Percentiles rank a stretch among this genome's conserved stretches.
Conservation (phyloP, 2,797 vertebrate species). For the Liparis tanakae region DNA sequence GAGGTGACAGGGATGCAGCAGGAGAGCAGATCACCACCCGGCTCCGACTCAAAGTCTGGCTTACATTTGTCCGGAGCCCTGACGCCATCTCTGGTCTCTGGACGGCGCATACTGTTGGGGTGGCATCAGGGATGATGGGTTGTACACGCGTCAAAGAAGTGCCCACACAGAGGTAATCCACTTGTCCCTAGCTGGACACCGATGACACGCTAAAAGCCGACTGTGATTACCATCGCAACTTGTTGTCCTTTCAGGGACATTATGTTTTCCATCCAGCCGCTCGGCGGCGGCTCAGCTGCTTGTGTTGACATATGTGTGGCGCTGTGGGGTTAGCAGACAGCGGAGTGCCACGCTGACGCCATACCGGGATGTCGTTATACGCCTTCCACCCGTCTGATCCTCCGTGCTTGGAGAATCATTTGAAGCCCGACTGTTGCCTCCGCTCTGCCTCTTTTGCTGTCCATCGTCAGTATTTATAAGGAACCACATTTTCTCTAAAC, state of each 20-base stretch:
- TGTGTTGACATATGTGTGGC: constrained; percentile 53
- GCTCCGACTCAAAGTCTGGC: constrained; percentile 68
- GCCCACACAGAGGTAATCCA: too few relatives aligned
- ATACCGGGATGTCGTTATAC: background rate
- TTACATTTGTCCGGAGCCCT: constrained; percentile 43
- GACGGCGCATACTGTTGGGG: constrained; percentile 11
- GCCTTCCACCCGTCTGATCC: constrained; percentile 15
- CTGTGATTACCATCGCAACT: constrained; percentile 69
- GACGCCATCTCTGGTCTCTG: constrained; percentile 30
- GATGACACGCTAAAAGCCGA: constrained; percentile 37
- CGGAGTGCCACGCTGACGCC: constrained; percentile 32
- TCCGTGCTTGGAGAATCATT: constrained; percentile 23
- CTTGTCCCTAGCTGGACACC: background rate
- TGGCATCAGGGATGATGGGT: background rate
- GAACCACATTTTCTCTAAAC: background rate
- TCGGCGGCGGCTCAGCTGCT: constrained; percentile 49
- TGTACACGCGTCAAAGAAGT: constrained; percentile 2
- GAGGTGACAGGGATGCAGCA: constrained; percentile 63
- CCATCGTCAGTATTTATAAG: background rate
- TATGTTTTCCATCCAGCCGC: constrained; percentile 66
- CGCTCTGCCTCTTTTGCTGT: background rate
- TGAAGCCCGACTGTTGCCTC: background rate
- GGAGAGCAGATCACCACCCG: constrained; percentile 72
- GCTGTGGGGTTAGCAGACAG: constrained; percentile 46
- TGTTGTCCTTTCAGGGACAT: constrained; percentile 65